Percentiles rank a stretch among this genome's conserved stretches.
Evolutionary conservation across 2,888 invertebrate species (phyloP).

Genomic region (Eupsilia transversa): DNA sequence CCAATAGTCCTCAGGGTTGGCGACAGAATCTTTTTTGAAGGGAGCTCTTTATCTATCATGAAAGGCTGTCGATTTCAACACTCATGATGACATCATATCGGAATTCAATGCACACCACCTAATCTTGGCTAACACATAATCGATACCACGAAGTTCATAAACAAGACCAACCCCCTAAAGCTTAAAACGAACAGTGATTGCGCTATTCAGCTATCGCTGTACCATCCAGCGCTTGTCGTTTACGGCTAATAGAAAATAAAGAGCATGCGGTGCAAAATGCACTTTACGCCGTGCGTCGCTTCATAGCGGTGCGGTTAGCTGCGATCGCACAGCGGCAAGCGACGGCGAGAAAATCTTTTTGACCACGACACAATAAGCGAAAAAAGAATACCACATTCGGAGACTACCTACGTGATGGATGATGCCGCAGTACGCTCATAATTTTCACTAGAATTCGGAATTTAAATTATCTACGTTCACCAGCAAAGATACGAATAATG

Average conservation of each 20-base stretch:
- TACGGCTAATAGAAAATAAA: constrained; percentile 65
- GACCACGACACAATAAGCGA: constrained; percentile 45
- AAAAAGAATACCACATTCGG: constrained; percentile 43
- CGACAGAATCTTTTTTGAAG: not conserved
- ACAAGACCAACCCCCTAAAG: constrained; percentile 5
- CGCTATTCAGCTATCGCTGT: constrained; percentile 45
- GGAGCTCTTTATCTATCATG: not conserved
- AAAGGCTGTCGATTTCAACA: not conserved
- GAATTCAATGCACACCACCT: not conserved
- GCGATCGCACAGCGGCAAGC: constrained; percentile 56
- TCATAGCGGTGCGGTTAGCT: constrained; percentile 62
- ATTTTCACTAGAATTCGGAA: constrained; percentile 29
- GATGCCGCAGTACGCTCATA: constrained; percentile 43
- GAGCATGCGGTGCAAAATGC: constrained; percentile 65
- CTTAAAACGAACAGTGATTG: constrained; percentile 31
- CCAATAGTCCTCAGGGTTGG: constrained; percentile 60
- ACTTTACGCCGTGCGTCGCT: constrained; percentile 62
- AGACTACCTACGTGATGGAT: constrained; percentile 34
- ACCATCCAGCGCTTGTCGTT: constrained; percentile 57
- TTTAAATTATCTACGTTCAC: constrained; percentile 33
- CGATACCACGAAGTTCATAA: constrained; percentile 7
- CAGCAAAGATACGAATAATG: constrained; percentile 12
- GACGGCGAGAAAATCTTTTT: constrained; percentile 61
- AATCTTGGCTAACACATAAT: constrained; percentile 34
- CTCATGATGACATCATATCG: not conserved